Evolutionary conservation across 2,888 invertebrate genomes (phyloP), one percentile per base, ranked within the genome.

Genomic region (Eledone cirrhosa): DNA sequence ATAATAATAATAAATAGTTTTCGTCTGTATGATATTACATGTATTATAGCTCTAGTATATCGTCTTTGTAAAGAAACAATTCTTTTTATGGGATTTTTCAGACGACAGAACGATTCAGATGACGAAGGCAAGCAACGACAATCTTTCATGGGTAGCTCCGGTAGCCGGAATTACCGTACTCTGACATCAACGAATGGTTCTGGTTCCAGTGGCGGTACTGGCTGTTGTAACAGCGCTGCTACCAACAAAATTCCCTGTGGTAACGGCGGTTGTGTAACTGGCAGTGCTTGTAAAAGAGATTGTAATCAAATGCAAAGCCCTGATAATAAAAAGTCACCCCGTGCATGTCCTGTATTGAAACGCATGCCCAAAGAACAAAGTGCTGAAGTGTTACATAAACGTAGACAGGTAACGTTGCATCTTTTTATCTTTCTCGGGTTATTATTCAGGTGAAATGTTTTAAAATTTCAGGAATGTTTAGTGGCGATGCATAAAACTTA

Each of bases 401-500:
- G 87, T 65, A 85, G 83, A 80, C 87, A 87, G 85, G 87, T 86
- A 47, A 78, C 48, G 47, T 13, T 31, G 16, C n/a, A 14, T 67
- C 29, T 31, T 67, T n/a, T 67, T 24, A 31, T 0, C 19, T n/a
- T 67, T 41, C 24, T 29, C 22, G 24, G 24, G 41, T 47, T 33
- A n/a, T 65, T 78, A 8, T 31, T 41, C 41, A 41, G 11, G 41
- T 8, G 11, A 41, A 8, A 41, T 41, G 41, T 41, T 41, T 33
- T 41, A 8, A n/a, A n/a, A 41, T 41, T 41, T 41, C 41, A 41
- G 11, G 8, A 2, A 11, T 41, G 41, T 8, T 41, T 41, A 11
- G 11, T 11, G 11, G 41, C 5, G 41, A 11, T n/a, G 11, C 41
- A 41, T 41, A 41, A 41, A 11, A 41, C 5, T 41, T 5, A 41